These are phyloP conservation scores for Terrapene triunguis DNA, from an alignment of 2,113 vertebrate species.

Conservation along the genomic window DNA sequence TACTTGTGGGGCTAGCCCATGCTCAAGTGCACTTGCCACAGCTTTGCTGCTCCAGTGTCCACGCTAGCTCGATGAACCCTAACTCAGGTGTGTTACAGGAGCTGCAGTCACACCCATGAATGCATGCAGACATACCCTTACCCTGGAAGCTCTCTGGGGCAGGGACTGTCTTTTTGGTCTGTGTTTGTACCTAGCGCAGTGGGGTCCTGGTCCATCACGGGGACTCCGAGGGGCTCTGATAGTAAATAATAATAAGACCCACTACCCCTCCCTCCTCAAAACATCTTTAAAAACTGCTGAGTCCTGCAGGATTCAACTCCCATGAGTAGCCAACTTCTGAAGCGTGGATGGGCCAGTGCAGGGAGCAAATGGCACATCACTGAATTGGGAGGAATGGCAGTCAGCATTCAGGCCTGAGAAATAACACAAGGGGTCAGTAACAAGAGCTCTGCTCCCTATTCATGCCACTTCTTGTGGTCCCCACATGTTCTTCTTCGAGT, in stretches of 20 bases:
- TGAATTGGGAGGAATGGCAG: neutral
- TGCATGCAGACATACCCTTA: too few species aligned
- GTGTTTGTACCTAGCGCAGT: neutral
- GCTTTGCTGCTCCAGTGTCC: too few species aligned
- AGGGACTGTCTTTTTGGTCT: too few species aligned
- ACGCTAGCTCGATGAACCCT: too few species aligned
- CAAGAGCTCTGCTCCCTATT: neutral
- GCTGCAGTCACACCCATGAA: too few species aligned
- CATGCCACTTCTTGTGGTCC: accelerated
- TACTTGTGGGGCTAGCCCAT: too few species aligned
- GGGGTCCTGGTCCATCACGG: neutral
- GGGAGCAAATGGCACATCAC: neutral
- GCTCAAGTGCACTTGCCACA: too few species aligned
- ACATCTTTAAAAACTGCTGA: neutral
- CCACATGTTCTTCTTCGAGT: too few species aligned
- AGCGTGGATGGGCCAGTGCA: neutral
- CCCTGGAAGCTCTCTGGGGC: too few species aligned
- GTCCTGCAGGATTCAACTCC: neutral
- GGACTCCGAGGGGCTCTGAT: neutral
- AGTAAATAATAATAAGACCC: neutral
- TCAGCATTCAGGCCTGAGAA: neutral
- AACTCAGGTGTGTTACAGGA: too few species aligned
- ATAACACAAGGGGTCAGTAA: neutral
- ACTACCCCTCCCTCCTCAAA: neutral
- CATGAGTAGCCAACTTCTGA: neutral